Evolutionary conservation across 2,113 vertebrate genomes (phyloP).

Genomic region (Toxotes chatareus): DNA sequence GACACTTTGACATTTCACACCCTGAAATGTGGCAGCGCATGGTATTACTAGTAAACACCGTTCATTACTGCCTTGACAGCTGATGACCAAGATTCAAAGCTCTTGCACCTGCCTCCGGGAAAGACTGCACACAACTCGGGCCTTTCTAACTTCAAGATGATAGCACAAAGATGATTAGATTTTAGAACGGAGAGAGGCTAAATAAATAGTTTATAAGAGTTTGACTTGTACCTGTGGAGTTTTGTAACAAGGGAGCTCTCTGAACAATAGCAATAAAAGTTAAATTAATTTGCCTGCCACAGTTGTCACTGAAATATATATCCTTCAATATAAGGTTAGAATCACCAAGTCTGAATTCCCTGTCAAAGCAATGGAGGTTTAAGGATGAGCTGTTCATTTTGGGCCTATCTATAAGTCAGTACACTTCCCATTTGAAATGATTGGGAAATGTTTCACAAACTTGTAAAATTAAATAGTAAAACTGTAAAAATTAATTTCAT

Average conservation of each 20-base stretch:
- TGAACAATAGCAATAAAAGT: slow-evolving; percentile 19
- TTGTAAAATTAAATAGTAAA: slow-evolving; percentile 39
- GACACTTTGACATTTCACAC: slow-evolving; percentile 76
- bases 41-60: slow-evolving; percentile 72
- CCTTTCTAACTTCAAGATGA: slow-evolving; percentile 41
- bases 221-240: slow-evolving; percentile 11
- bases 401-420: not conserved
- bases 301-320: slow-evolving; percentile 23
- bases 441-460: slow-evolving; percentile 29
- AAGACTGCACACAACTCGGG: slow-evolving; percentile 34
- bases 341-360: slow-evolving; percentile 8
- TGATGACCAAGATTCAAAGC: slow-evolving; percentile 63
- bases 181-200: slow-evolving; percentile 5
- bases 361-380: slow-evolving; percentile 16
- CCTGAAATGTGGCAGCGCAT: slow-evolving; percentile 63
- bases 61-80: slow-evolving; percentile 70
- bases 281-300: slow-evolving; percentile 31
- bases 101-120: slow-evolving; percentile 45
- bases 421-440: slow-evolving; percentile 15
- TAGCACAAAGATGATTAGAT: slow-evolving; percentile 10
- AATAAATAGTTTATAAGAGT: slow-evolving; percentile 38
- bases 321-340: slow-evolving; percentile 5
- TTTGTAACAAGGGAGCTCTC: slow-evolving; percentile 20
- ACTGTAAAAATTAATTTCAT: slow-evolving; percentile 19
- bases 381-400: slow-evolving; percentile 9